Conservation (phyloP, 2,888 invertebrate genomes). For the Malthinus seriepunctatus region DNA sequence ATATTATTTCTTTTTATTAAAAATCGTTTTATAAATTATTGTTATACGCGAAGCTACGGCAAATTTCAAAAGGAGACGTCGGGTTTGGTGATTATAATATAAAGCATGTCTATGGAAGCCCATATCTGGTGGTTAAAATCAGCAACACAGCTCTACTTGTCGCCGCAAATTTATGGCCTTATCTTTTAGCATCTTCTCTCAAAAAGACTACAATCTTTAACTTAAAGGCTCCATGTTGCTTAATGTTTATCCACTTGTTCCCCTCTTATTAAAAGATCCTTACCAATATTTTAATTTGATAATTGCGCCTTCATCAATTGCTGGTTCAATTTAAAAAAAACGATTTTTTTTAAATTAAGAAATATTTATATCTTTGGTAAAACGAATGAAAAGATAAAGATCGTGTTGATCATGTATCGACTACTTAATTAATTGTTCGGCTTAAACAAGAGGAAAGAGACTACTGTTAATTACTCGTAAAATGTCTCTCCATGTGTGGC, state of each 20-base stretch:
- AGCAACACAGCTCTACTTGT: slow-evolving; percentile 48
- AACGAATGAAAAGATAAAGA: slow-evolving; percentile 34
- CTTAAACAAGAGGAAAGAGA: slow-evolving; percentile 34
- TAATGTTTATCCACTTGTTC: slow-evolving; percentile 14
- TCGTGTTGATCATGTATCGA: slow-evolving; percentile 42
- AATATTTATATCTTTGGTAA: too few species aligned
- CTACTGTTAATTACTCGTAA: slow-evolving; percentile 33
- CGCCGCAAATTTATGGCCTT: slow-evolving; percentile 46
- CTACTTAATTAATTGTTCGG: slow-evolving; percentile 46
- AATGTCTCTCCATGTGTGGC: slow-evolving; percentile 39
- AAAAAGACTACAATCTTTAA: slow-evolving; percentile 25
- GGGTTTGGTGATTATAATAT: slow-evolving; percentile 42
- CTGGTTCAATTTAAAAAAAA: too few species aligned
- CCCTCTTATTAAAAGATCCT: slow-evolving; percentile 2
- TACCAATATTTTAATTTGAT: slow-evolving; percentile 23
- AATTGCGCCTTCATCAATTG: slow-evolving; percentile 12
- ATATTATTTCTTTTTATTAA: too few species aligned
- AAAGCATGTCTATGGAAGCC: slow-evolving; percentile 40
- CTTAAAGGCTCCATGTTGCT: slow-evolving; percentile 21
- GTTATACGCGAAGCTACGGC: slow-evolving; percentile 19
- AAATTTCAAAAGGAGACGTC: slow-evolving; percentile 26
- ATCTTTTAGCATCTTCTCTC: slow-evolving; percentile 34
- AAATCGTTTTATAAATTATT: slow-evolving; percentile 11
- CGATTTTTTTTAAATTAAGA: too few species aligned
- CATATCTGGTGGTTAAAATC: slow-evolving; percentile 49